Evolutionary conservation across 2,113 vertebrate species (phyloP).

Genomic region (Nanorana parkeri): DNA sequence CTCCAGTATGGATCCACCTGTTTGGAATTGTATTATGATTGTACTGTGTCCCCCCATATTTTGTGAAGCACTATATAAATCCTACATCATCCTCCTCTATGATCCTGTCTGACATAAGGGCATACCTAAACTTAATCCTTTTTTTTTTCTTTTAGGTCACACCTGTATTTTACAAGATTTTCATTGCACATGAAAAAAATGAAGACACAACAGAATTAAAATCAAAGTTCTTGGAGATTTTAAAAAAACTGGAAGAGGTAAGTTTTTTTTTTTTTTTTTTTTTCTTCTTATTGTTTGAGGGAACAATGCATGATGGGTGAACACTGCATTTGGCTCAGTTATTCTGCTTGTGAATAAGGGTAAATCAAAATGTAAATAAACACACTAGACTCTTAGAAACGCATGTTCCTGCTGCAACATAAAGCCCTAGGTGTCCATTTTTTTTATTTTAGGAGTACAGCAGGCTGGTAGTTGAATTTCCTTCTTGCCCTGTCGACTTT

Average conservation of each 20-base stretch:
- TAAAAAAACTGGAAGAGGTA: conserved; percentile 82
- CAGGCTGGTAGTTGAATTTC: neutral
- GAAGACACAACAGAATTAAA: conserved; percentile 72
- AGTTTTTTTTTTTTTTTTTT: neutral
- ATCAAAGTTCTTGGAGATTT: conserved; percentile 76
- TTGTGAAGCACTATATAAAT: no score
- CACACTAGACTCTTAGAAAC: neutral
- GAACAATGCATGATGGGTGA: no score
- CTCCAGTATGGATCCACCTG: no score
- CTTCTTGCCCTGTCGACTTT: no score
- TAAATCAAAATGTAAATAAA: neutral
- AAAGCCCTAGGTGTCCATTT: neutral
- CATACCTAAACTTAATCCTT: neutral
- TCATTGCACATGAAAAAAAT: conserved; percentile 63
- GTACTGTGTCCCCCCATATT: no score
- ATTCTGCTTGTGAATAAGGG: neutral
- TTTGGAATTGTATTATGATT: no score
- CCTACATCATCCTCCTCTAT: no score
- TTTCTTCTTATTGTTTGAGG: neutral
- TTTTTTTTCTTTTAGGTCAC: conserved; percentile 70
- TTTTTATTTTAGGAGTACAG: no score
- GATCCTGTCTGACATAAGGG: no score
- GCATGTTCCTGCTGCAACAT: neutral
- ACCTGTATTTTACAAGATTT: conserved; percentile 68
- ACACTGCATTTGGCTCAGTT: neutral